A percentile compares a stretch with the other conserved stretches of the same genome.
These are phyloP conservation scores for Aleiodes leptofemur DNA, from an alignment of 2,888 invertebrate genomes.

Conservation along the genomic window DNA sequence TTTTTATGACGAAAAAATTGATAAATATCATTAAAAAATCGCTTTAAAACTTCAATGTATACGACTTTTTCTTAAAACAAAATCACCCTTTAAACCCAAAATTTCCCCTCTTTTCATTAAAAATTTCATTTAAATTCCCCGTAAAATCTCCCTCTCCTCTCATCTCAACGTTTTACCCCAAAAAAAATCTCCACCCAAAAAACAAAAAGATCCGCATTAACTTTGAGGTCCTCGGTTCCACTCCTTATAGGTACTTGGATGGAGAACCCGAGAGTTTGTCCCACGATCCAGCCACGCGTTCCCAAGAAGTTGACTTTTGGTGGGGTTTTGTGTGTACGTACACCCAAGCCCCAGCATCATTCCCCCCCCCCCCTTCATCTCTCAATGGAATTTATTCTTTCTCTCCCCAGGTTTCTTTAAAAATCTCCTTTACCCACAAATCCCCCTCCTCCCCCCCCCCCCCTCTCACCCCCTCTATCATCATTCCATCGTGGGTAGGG, in stretches of 20 bases:
- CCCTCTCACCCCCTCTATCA: background rate
- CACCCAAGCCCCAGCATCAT: slow-evolving; percentile 42
- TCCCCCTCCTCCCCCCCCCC: slow-evolving; percentile 1
- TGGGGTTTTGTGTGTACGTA: slow-evolving; percentile 49
- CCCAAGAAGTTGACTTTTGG: slow-evolving; percentile 41
- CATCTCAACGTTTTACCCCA: background rate
- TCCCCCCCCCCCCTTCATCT: slow-evolving; percentile 20
- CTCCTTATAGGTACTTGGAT: slow-evolving; percentile 57
- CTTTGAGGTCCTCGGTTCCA: slow-evolving; percentile 48
- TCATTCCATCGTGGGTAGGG: slow-evolving; percentile 4
- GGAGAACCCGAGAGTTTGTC: slow-evolving; percentile 50
- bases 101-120: slow-evolving; percentile 19
- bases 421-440: slow-evolving; percentile 20
- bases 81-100: too few relatives aligned
- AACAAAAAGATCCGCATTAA: slow-evolving; percentile 15
- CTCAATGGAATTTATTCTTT: slow-evolving; percentile 50
- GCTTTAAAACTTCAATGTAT: too few relatives aligned
- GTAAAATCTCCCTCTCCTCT: background rate
- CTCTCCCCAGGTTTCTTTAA: slow-evolving; percentile 27
- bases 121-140: slow-evolving; percentile 5
- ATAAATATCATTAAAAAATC: too few relatives aligned
- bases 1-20: too few relatives aligned
- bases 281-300: slow-evolving; percentile 59
- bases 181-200: background rate
- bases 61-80: too few relatives aligned